Percentiles rank a stretch among this genome's conserved stretches.
phyloP scores from a whole-genome alignment of 2,113 vertebrate species.

The Rissa tridactyla region DNA sequence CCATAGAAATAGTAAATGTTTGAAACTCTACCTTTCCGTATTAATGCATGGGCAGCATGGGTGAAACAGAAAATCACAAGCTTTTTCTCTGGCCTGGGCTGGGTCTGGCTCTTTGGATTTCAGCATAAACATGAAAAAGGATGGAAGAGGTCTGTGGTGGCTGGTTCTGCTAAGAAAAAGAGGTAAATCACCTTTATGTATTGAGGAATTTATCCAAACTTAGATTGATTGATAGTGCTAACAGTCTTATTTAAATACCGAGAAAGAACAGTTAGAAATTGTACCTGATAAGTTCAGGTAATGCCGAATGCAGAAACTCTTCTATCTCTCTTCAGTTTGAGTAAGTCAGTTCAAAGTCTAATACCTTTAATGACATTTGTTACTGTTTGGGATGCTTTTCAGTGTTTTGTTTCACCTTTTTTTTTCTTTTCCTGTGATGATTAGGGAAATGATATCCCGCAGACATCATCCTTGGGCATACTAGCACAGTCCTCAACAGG shows the following conservation, averaged over 20 bases:
- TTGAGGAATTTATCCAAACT: not conserved
- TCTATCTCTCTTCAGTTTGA: not conserved
- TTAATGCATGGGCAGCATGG: not conserved
- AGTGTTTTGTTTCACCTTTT: not conserved
- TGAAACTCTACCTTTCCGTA: not conserved
- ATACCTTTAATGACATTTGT: not conserved
- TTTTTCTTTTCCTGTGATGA: not conserved
- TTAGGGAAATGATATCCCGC: not conserved
- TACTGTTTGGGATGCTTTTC: not conserved
- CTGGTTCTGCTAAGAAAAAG: not conserved
- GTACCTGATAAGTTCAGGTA: not conserved
- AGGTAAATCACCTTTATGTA: not conserved
- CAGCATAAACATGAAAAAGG: not conserved
- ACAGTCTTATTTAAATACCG: not conserved
- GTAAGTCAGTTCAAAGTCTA: not conserved
- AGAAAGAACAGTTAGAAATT: not conserved
- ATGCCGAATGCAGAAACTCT: not conserved
- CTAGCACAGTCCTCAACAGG: not conserved
- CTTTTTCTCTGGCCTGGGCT: not conserved
- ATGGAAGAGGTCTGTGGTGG: not conserved
- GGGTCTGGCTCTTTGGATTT: not conserved
- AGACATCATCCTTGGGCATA: not conserved
- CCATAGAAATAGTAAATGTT: not conserved
- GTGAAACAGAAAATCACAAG: not conserved
- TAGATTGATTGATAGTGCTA: not conserved